A percentile compares a stretch with the other conserved stretches of the same genome.
phyloP scores from a whole-genome alignment of 2,888 invertebrate species.

The Nematopogon swammerdamellus region DNA sequence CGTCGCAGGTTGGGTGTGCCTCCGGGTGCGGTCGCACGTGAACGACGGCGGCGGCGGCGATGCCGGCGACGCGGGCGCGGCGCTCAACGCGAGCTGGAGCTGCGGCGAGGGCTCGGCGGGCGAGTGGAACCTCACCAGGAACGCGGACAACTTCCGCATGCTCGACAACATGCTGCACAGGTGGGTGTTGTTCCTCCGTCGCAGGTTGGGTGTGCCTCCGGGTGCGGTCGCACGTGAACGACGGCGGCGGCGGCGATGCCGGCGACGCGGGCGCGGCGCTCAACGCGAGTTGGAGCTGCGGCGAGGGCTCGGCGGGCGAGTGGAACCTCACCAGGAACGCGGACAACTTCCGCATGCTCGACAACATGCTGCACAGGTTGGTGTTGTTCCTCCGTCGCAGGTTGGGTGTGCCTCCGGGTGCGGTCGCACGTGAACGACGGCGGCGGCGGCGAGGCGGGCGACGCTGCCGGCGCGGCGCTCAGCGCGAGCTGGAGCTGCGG shows the following conservation, averaged over 20 bases:
- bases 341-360: slow-evolving; percentile 85
- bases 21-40: slow-evolving; percentile 42
- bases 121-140: slow-evolving; percentile 83
- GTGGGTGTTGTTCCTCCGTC: slow-evolving; percentile 16
- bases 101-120: slow-evolving; percentile 51
- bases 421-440: no score
- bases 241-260: no score
- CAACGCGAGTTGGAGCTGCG: slow-evolving; percentile 28
- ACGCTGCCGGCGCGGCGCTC: no score
- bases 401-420: no score
- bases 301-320: slow-evolving; percentile 55
- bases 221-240: slow-evolving; percentile 40
- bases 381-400: no score
- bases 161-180: slow-evolving; percentile 92
- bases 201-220: slow-evolving; percentile 44
- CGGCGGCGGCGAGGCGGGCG: no score
- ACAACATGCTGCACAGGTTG: slow-evolving; percentile 85
- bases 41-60: no score
- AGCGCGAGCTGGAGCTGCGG: no score
- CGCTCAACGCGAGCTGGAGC: slow-evolving; percentile 23
- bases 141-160: slow-evolving; percentile 81
- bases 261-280: slow-evolving; percentile 13
- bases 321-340: slow-evolving; percentile 85
- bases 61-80: slow-evolving; percentile 10
- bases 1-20: slow-evolving; percentile 41